Conservation (phyloP, 2,888 invertebrate genomes). For the Hoplodrina ambigua region DNA sequence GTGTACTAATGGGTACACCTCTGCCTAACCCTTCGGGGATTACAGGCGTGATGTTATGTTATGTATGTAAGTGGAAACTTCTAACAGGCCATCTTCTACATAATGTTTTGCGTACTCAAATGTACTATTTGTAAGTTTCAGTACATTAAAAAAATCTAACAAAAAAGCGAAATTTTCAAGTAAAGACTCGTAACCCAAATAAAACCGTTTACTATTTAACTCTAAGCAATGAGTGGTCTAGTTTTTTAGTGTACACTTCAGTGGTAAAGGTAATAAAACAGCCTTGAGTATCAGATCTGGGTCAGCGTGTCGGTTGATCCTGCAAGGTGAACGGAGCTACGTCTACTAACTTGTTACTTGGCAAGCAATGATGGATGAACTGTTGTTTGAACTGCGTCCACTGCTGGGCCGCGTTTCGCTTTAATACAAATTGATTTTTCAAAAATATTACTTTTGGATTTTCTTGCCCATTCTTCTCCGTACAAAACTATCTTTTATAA, state of each 20-base stretch:
- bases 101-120: too few species aligned
- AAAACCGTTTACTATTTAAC: slow-evolving; percentile 13
- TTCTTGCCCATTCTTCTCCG: too few species aligned
- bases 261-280: slow-evolving; percentile 49
- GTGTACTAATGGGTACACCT: too few species aligned
- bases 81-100: too few species aligned
- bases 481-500: too few species aligned
- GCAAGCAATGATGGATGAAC: background rate
- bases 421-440: background rate
- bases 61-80: too few species aligned
- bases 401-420: background rate
- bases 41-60: too few species aligned
- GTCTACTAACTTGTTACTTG: slow-evolving; percentile 22
- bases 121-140: too few species aligned
- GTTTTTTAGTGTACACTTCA: slow-evolving; percentile 51
- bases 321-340: slow-evolving; percentile 58
- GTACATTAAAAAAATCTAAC: too few species aligned
- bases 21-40: too few species aligned
- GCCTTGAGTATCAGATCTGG: slow-evolving; percentile 50
- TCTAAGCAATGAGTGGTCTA: slow-evolving; percentile 49
- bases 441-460: too few species aligned
- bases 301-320: slow-evolving; percentile 65
- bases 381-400: background rate
- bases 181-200: slow-evolving; percentile 20
- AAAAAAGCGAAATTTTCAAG: too few species aligned